A percentile compares a stretch with the other conserved stretches of the same genome.
phyloP scores from a whole-genome alignment of 2,113 vertebrate genomes.

The Ginglymostoma cirratum region DNA sequence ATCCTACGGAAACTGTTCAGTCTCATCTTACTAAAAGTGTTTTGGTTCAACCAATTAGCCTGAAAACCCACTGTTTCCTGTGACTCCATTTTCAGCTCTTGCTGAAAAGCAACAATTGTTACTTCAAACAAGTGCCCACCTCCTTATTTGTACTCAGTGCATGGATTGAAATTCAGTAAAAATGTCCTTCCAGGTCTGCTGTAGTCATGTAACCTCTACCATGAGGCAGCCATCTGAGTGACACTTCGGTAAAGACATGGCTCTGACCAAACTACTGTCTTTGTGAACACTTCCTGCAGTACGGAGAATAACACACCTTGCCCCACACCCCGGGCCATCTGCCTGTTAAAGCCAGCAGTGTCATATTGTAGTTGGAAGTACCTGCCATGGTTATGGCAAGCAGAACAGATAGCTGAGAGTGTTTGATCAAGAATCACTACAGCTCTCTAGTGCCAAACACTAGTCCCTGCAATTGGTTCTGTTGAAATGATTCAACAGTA shows the following conservation, averaged over 20 bases:
- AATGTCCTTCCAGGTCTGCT: no score
- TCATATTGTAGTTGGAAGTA: background rate
- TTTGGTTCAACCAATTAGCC: background rate
- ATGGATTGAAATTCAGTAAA: no score
- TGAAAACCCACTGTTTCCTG: background rate
- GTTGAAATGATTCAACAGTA: background rate
- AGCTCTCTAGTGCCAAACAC: background rate
- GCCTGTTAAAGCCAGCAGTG: background rate
- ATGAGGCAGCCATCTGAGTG: no score
- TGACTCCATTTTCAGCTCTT: background rate
- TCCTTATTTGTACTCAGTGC: background rate
- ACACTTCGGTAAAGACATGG: no score
- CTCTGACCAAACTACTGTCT: no score
- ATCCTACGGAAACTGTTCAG: background rate
- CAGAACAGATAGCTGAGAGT: background rate
- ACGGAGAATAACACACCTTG: background rate
- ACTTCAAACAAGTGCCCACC: background rate
- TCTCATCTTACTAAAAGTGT: background rate
- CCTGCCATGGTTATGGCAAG: background rate
- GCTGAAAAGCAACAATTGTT: background rate
- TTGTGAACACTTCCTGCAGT: background rate
- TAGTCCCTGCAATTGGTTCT: background rate
- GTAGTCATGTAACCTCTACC: no score
- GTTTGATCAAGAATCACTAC: background rate
- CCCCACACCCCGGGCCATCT: background rate